Conservation (phyloP, 2,888 invertebrate genomes). For the Agrotis segetum region DNA sequence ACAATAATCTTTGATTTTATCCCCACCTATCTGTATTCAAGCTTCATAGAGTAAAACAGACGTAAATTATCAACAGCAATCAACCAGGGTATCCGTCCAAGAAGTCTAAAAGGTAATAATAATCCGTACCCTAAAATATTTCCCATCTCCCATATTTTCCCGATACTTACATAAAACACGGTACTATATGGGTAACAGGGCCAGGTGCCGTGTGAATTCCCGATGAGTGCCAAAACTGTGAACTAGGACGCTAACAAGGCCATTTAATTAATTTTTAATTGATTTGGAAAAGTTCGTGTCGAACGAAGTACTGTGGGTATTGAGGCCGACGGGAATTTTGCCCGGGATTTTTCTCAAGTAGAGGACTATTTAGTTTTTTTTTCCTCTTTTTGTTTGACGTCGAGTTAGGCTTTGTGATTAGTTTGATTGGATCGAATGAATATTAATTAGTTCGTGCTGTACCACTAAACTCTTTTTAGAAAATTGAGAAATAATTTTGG, state of each 20-base stretch:
- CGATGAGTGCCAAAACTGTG: conserved; percentile 65
- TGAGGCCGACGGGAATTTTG: conserved; percentile 35
- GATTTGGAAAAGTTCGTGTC: conserved; percentile 73
- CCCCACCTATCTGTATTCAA: neutral
- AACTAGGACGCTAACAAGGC: conserved; percentile 71
- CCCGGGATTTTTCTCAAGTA: conserved; percentile 9
- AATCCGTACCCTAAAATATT: conserved; percentile 17
- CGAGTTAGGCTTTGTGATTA: conserved; percentile 12
- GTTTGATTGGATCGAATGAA: neutral
- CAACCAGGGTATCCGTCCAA: conserved; percentile 15
- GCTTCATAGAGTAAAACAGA: neutral
- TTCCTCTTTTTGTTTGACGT: neutral
- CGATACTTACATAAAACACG: conserved; percentile 46
- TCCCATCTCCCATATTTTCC: conserved; percentile 33
- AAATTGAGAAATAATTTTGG: no score
- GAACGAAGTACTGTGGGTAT: conserved; percentile 50
- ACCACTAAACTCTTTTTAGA: neutral
- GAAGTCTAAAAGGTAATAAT: conserved; percentile 36
- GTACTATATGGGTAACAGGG: conserved; percentile 20
- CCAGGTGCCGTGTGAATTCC: conserved; percentile 69
- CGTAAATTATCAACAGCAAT: neutral
- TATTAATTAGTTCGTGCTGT: neutral
- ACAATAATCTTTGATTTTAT: no score
- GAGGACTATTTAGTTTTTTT: conserved; percentile 25
- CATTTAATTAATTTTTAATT: conserved; percentile 84